Conservation (phyloP, 2,797 vertebrate species). For the Pipistrellus pygmaeus region DNA sequence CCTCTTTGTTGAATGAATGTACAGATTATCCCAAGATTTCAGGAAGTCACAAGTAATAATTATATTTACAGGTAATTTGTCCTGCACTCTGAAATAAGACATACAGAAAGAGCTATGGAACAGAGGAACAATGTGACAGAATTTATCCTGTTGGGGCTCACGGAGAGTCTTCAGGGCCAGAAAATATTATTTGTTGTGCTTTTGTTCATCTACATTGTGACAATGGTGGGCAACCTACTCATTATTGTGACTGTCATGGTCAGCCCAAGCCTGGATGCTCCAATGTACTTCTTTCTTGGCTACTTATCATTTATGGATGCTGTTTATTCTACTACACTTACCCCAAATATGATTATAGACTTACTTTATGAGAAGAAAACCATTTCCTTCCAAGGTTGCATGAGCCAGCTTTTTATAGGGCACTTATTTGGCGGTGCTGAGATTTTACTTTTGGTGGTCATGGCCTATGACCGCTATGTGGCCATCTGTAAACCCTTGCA, state of each 20-base stretch:
- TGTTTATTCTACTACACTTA: slow-evolving; percentile 55
- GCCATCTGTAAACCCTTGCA: slow-evolving; percentile 55
- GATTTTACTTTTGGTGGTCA: slow-evolving; percentile 64
- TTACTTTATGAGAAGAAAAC: slow-evolving; percentile 66
- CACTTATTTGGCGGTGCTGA: slow-evolving; percentile 68
- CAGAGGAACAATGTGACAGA: slow-evolving; percentile 69
- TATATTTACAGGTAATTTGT: slow-evolving; percentile 25
- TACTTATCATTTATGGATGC: slow-evolving; percentile 77
- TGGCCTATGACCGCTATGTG: slow-evolving; percentile 35
- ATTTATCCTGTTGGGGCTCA: slow-evolving; percentile 75
- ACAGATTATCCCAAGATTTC: neutral
- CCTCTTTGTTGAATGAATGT: neutral
- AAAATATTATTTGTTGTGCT: slow-evolving; percentile 69
- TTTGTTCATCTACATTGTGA: slow-evolving; percentile 68
- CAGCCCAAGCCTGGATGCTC: slow-evolving; percentile 51
- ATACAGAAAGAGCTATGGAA: slow-evolving; percentile 39
- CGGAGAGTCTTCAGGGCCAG: slow-evolving; percentile 53
- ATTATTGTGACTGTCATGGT: slow-evolving; percentile 63
- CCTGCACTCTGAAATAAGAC: neutral
- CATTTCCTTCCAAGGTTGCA: slow-evolving; percentile 71
- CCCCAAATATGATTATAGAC: slow-evolving; percentile 73
- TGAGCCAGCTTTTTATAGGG: slow-evolving; percentile 69
- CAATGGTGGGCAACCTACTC: slow-evolving; percentile 68
- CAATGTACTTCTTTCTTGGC: slow-evolving; percentile 81
- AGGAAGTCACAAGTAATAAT: neutral